Percentiles rank a stretch among this genome's conserved stretches.
These are phyloP conservation scores for Agonopterix alstromeriana DNA, from an alignment of 2,888 invertebrate species.

Conservation along the genomic window DNA sequence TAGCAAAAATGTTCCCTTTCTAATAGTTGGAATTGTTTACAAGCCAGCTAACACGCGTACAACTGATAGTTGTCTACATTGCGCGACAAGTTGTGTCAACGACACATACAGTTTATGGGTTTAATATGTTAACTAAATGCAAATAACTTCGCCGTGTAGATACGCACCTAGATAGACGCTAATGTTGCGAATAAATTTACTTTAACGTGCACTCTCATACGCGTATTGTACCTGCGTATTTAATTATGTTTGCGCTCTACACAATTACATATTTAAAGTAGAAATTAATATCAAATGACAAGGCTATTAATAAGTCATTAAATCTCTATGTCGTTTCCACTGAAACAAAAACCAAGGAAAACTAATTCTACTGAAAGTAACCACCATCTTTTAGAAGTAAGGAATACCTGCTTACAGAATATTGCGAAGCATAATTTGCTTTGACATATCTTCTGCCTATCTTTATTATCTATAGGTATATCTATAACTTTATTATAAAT, in stretches of 20 bases:
- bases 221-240: background rate
- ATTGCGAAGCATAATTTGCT: no score
- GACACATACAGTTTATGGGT: constrained; percentile 45
- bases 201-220: constrained; percentile 6
- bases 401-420: no score
- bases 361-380: no score
- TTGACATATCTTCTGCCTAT: no score
- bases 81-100: constrained; percentile 39
- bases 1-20: background rate
- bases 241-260: background rate
- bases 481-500: no score
- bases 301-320: no score
- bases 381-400: no score
- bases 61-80: constrained; percentile 16
- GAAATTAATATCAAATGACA: no score
- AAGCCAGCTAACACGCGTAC: constrained; percentile 17
- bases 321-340: no score
- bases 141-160: constrained; percentile 45
- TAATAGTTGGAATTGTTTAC: constrained; percentile 11
- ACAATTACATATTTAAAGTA: no score
- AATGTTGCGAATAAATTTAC: constrained; percentile 35
- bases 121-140: constrained; percentile 65
- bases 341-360: no score
- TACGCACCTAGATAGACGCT: constrained; percentile 25
- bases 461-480: no score